These are phyloP conservation scores for Drosophila pullipes DNA, from an alignment of 2,888 invertebrate species.

Conservation along the genomic window DNA sequence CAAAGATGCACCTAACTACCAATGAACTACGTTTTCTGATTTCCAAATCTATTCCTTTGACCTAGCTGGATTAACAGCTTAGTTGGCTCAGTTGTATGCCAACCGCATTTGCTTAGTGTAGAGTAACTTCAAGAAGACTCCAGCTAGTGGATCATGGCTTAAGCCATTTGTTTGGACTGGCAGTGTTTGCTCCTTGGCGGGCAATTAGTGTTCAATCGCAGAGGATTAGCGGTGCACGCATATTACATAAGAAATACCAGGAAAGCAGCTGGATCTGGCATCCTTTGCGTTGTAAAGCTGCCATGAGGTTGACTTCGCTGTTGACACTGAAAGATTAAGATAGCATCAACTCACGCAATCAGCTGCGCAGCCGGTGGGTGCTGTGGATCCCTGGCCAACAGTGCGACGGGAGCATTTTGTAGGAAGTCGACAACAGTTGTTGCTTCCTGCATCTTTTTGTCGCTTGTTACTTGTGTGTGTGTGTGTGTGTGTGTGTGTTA, in stretches of 20 bases:
- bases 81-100: neutral
- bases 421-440: conserved; percentile 73
- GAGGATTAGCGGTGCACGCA: conserved; percentile 33
- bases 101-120: neutral
- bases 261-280: conserved; percentile 34
- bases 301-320: conserved; percentile 30
- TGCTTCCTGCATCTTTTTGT: conserved; percentile 79
- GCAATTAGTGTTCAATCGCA: conserved; percentile 38
- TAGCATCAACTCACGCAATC: conserved; percentile 65
- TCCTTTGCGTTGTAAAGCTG: conserved; percentile 29
- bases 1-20: too few species aligned
- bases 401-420: conserved; percentile 37
- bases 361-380: conserved; percentile 45
- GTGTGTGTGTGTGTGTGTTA: neutral
- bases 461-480: conserved; percentile 39
- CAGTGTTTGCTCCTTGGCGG: neutral
- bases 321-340: conserved; percentile 76
- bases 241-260: conserved; percentile 43
- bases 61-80: neutral
- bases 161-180: conserved; percentile 31
- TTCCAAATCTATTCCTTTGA: neutral
- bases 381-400: conserved; percentile 52
- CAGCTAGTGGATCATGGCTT: neutral
- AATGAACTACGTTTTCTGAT: neutral
- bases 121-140: neutral